These are phyloP conservation scores for Hyposoter dolosus DNA, from an alignment of 2,888 invertebrate species.

Conservation along the genomic window DNA sequence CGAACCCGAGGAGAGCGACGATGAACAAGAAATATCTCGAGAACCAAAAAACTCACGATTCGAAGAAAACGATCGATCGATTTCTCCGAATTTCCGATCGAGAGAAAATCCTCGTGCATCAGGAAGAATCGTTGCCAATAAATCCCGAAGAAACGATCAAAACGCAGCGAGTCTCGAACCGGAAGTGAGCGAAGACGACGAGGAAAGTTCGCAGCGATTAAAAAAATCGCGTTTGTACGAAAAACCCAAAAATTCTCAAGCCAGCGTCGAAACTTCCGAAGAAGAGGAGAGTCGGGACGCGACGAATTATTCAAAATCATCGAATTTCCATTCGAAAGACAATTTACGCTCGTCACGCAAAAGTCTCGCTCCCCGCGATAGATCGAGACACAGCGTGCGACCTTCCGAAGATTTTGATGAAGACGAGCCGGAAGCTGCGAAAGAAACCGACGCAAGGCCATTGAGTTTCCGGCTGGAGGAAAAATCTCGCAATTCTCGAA, in stretches of 20 bases:
- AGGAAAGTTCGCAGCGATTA: background rate
- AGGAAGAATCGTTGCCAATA: background rate
- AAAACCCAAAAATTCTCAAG: background rate
- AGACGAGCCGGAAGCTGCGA: conserved; percentile 16
- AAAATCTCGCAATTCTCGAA: background rate
- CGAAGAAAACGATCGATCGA: background rate
- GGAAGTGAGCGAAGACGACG: background rate
- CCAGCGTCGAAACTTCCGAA: background rate
- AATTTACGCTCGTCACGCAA: background rate
- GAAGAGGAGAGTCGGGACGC: background rate
- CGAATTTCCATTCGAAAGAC: background rate
- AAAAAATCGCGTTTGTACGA: background rate
- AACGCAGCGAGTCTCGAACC: background rate
- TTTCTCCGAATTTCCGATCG: background rate
- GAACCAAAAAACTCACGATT: background rate
- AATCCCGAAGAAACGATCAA: background rate
- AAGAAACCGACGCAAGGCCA: background rate
- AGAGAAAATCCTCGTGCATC: conserved; percentile 2
- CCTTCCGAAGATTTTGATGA: background rate
- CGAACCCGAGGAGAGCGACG: background rate
- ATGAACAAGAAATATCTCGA: background rate
- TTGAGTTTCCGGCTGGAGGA: background rate
- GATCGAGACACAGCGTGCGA: background rate
- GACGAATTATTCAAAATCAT: background rate
- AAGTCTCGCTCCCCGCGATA: background rate